A percentile compares a stretch with the other conserved stretches of the same genome.
Conservation (phyloP, 2,888 invertebrate species). For the Keiferia lycopersicella region DNA sequence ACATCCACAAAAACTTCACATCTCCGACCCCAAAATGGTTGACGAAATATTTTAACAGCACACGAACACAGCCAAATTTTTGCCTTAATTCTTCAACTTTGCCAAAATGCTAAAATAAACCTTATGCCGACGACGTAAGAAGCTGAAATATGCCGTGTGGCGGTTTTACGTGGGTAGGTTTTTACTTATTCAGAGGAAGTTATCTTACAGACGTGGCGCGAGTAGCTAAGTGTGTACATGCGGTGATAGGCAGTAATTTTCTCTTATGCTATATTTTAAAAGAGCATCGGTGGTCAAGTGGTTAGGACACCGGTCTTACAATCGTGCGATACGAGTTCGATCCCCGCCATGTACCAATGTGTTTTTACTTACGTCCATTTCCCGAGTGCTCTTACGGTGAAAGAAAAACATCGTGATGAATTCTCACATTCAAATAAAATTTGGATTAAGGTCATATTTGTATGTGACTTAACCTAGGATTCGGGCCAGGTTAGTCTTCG, state of each 20-base stretch:
- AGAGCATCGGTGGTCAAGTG: too few species aligned
- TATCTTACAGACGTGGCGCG: constrained; percentile 8
- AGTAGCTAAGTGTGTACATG: not conserved
- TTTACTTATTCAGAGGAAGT: constrained; percentile 15
- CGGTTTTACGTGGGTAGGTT: not conserved
- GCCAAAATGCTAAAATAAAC: not conserved
- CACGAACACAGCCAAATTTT: not conserved
- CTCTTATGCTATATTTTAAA: constrained; percentile 1
- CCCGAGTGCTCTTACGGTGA: too few species aligned
- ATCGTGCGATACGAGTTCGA: too few species aligned
- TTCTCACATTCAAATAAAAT: too few species aligned
- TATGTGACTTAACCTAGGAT: too few species aligned
- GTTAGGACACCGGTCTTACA: too few species aligned
- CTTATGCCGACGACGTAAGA: not conserved
- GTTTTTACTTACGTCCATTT: too few species aligned
- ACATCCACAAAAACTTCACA: constrained; percentile 5
- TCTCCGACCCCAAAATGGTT: not conserved
- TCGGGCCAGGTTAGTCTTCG: too few species aligned
- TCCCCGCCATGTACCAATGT: too few species aligned
- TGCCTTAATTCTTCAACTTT: not conserved
- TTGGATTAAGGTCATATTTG: too few species aligned
- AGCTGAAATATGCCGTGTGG: not conserved
- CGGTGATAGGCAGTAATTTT: constrained; percentile 11
- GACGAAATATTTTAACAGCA: constrained; percentile 12
- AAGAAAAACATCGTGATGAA: too few species aligned